Conservation (phyloP, 2,113 vertebrate species). For the Accipiter virgatus region DNA sequence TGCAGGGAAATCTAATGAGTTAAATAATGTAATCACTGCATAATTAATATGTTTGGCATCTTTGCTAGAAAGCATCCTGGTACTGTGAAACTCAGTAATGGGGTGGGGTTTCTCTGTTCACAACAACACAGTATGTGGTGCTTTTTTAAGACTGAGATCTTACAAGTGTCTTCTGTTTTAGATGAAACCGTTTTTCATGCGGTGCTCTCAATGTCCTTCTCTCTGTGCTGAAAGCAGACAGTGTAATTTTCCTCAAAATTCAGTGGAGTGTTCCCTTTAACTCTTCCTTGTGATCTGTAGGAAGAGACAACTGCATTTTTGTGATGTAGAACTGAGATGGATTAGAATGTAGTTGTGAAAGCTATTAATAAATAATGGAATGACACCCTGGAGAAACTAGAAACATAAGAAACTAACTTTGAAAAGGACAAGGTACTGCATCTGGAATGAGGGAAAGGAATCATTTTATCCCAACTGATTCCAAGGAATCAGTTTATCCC, state of each 20-base stretch:
- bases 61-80: background rate
- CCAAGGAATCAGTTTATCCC: too few relatives aligned
- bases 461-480: too few relatives aligned
- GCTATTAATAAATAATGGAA: background rate
- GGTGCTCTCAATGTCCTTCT: background rate
- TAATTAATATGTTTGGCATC: conserved; percentile 16
- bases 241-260: background rate
- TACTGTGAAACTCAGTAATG: background rate
- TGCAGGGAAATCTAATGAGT: conserved; percentile 49
- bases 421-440: background rate
- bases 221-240: background rate
- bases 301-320: background rate
- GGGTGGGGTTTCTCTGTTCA: background rate
- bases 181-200: background rate
- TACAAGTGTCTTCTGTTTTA: background rate
- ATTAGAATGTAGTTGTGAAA: background rate
- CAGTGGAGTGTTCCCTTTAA: background rate
- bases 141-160: background rate
- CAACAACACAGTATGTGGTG: background rate
- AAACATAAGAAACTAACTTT: background rate
- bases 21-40: conserved; percentile 46
- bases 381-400: background rate
- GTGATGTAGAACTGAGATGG: background rate
- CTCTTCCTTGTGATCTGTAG: background rate
- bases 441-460: background rate